Conservation (phyloP, 2,888 invertebrate genomes). For the Diarsia dahlii region DNA sequence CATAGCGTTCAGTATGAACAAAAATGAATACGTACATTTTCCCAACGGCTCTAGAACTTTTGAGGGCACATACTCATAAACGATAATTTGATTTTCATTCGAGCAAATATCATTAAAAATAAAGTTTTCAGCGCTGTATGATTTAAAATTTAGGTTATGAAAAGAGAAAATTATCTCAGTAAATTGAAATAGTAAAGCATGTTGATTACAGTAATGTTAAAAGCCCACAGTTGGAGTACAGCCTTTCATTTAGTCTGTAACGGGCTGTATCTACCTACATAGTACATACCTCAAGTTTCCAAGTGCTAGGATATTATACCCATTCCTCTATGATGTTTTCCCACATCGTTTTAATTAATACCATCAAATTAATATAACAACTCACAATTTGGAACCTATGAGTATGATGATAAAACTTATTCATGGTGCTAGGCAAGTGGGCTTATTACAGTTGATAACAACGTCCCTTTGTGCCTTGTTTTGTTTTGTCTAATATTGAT, state of each 20-base stretch:
- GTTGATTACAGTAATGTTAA: background rate
- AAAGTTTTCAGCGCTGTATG: background rate
- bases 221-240: no score
- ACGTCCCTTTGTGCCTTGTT: background rate
- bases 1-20: conserved; percentile 6
- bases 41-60: conserved; percentile 4
- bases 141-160: conserved; percentile 4
- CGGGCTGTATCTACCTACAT: no score
- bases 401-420: no score
- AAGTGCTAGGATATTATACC: no score
- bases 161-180: conserved; percentile 2
- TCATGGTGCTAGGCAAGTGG: background rate
- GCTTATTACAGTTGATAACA: background rate
- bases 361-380: background rate
- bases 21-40: conserved; percentile 27
- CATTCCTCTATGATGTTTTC: background rate
- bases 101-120: conserved; percentile 25
- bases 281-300: no score
- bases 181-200: background rate
- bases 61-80: background rate
- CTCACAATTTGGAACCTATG: background rate
- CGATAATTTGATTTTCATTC: conserved; percentile 37
- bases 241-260: no score
- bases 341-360: background rate
- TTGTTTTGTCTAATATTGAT: no score